Evolutionary conservation across 2,888 invertebrate species (phyloP).

Genomic region (Thera britannica): DNA sequence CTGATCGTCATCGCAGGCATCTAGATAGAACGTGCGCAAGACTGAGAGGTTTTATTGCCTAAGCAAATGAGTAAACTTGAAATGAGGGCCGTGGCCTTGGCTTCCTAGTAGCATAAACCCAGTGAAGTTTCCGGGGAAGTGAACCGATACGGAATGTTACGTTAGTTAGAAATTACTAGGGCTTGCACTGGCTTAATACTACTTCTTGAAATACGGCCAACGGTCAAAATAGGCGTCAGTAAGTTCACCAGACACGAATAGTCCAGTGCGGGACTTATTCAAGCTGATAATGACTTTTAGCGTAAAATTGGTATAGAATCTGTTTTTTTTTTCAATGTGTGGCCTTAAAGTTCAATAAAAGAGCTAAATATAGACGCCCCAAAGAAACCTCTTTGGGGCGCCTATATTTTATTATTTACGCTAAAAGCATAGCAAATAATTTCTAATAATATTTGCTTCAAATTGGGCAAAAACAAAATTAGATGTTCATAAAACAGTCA

Average conservation of each 20-base stretch:
- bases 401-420: too few relatives aligned
- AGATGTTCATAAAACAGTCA: conserved; percentile 21
- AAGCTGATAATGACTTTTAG: too few relatives aligned
- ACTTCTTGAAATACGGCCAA: neutral
- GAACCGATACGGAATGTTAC: conserved; percentile 24
- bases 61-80: conserved; percentile 44
- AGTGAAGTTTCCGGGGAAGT: conserved; percentile 24
- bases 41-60: conserved; percentile 40
- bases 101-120: conserved; percentile 37
- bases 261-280: too few relatives aligned
- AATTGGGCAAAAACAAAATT: neutral
- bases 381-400: too few relatives aligned
- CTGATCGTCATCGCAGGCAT: too few relatives aligned
- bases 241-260: too few relatives aligned
- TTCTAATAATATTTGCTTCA: neutral
- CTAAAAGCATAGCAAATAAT: too few relatives aligned
- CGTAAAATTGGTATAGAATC: too few relatives aligned
- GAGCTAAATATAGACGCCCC: too few relatives aligned
- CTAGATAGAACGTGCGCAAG: too few relatives aligned
- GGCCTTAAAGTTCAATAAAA: too few relatives aligned
- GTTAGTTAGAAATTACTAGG: conserved; percentile 8
- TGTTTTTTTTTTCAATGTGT: too few relatives aligned
- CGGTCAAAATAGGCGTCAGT: neutral
- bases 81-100: conserved; percentile 42
- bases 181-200: neutral